Evolutionary conservation across 1,140 invertebrate genomes (phyloP), one percentile per base, ranked within the genome.

Genomic region (Panulirus ornatus): DNA sequence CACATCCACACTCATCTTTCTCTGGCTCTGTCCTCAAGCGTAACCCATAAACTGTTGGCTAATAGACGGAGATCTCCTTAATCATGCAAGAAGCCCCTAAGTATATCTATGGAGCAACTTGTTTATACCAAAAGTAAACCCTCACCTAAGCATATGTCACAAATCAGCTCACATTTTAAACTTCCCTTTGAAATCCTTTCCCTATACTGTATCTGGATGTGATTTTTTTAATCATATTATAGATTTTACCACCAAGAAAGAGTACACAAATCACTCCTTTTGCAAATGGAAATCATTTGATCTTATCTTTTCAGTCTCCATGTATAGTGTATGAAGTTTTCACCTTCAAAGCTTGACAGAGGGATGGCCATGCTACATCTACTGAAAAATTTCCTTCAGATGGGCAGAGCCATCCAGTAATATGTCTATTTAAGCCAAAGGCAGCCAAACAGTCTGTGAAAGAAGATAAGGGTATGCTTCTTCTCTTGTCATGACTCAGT

Each of bases 21-120:
- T 91, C 91, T 19, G 91, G 88, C 38, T 85, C 87, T 30, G 91
- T 92, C 22, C 87, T 92, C 66, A 92, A 92, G 78, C 76, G 91
- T 14, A 92, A 92, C 36, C 91, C 91, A 22, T 92, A 86, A 84
- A 63, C 16, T 30, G 3, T 2, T n/a, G 3, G 42, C 6, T 44
- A 16, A 27, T 47, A 14, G 22, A 6, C 16, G 16, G 9, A 30
- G 34, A 54, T n/a, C 36, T 40, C 14, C 36, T 44, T 19, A 75
- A 14, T 22, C 71, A 75, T 40, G 27, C 34, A 75, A 40, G 71
- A 40, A 44, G 36, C 71, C n/a, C 58, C 58, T 27, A 27, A 27
- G 27, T 5, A 30, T 66, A 27, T 27, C 58, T 8, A 27, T 27
- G 58, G 58, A 30, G 58, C 58, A 27, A 66, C 58, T 66, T 66